A percentile compares a stretch with the other conserved stretches of the same genome.
Evolutionary conservation across 1,140 invertebrate genomes (phyloP).

Genomic region (Limonius californicus): DNA sequence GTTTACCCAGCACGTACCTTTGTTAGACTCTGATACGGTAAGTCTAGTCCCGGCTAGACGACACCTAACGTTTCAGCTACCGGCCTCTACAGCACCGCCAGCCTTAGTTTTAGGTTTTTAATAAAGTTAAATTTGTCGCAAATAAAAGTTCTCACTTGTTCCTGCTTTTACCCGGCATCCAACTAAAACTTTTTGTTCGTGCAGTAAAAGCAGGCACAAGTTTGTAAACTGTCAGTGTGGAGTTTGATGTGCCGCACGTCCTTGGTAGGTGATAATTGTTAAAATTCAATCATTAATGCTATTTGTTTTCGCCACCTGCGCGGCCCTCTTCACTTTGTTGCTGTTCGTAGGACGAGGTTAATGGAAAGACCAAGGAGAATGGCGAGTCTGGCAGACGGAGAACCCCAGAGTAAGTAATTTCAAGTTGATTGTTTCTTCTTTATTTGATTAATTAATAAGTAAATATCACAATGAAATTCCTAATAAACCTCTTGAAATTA

Average conservation of each 20-base stretch:
- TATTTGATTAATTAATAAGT: no score
- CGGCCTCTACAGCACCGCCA: neutral
- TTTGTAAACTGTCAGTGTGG: neutral
- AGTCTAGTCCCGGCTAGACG: conserved; percentile 48
- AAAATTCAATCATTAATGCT: conserved; percentile 43
- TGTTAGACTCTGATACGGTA: conserved; percentile 44
- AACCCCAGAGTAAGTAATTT: conserved; percentile 52
- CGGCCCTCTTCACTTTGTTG: conserved; percentile 54
- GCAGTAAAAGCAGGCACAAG: neutral
- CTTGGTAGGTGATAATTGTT: conserved; percentile 21
- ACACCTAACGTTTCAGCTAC: conserved; percentile 25
- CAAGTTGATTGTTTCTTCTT: no score
- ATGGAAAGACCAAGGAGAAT: conserved; percentile 58
- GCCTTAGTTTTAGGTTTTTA: conserved; percentile 11
- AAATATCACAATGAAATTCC: no score
- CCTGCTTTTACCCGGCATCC: neutral
- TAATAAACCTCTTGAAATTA: no score
- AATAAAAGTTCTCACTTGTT: neutral
- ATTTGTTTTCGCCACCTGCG: conserved; percentile 42
- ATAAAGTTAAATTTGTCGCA: neutral
- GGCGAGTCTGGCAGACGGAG: conserved; percentile 50
- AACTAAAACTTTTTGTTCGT: neutral
- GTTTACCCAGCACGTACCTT: conserved; percentile 44
- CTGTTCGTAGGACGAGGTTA: conserved; percentile 62
- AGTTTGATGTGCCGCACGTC: neutral